These are phyloP conservation scores for Cryptophagus acutangulus DNA, from an alignment of 2,888 invertebrate genomes.

Conservation along the genomic window DNA sequence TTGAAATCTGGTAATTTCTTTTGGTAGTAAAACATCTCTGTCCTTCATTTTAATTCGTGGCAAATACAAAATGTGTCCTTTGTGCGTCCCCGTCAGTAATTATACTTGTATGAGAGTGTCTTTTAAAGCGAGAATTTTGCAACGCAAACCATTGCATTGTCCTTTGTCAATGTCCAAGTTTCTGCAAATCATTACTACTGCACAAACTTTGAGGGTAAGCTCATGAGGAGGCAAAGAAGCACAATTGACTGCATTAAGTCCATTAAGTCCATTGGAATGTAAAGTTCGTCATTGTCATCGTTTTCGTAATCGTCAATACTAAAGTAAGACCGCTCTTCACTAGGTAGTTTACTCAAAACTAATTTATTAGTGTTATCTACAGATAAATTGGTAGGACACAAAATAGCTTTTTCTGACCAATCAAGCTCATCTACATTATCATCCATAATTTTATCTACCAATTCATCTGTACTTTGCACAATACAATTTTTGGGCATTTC, in stretches of 20 bases:
- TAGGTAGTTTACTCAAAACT: slow-evolving; percentile 9
- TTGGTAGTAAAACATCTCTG: slow-evolving; percentile 16
- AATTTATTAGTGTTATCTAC: slow-evolving; percentile 10
- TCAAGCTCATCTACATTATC: background rate
- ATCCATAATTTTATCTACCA: slow-evolving; percentile 8
- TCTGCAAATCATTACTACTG: slow-evolving; percentile 25
- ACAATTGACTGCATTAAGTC: slow-evolving; percentile 18
- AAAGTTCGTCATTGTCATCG: slow-evolving; percentile 11
- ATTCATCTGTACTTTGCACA: background rate
- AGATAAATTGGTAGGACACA: slow-evolving; percentile 12
- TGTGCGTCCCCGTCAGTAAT: slow-evolving; percentile 9
- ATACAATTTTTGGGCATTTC: slow-evolving; percentile 13
- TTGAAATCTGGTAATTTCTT: slow-evolving; percentile 16
- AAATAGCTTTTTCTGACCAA: slow-evolving; percentile 8
- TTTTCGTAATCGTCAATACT: slow-evolving; percentile 13
- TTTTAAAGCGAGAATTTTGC: slow-evolving; percentile 5
- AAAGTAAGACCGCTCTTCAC: slow-evolving; percentile 11
- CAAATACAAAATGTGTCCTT: slow-evolving; percentile 13
- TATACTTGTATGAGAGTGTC: slow-evolving; percentile 5
- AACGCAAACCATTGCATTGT: slow-evolving; percentile 26
- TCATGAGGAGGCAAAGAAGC: slow-evolving; percentile 27
- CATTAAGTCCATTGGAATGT: slow-evolving; percentile 13
- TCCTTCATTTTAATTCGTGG: slow-evolving; percentile 13
- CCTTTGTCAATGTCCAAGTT: slow-evolving; percentile 23
- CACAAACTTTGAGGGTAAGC: slow-evolving; percentile 23